Conservation (phyloP, 2,113 vertebrate species). For the Tapirus terrestris region DNA sequence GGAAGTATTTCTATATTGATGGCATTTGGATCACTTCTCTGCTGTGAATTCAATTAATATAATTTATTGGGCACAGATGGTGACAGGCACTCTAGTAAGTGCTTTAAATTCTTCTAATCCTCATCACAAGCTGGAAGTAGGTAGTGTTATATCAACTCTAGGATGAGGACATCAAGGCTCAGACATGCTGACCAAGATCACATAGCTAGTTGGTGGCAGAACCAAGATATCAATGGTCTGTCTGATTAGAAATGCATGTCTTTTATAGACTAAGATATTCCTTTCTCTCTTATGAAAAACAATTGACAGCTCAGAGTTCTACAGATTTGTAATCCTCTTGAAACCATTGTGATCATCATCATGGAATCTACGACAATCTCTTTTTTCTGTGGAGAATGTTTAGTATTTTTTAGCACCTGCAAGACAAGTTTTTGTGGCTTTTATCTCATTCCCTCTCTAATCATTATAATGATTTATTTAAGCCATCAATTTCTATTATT, state of each 20-base stretch:
- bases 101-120: neutral
- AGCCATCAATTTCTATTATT: neutral
- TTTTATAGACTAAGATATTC: no score
- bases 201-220: accelerated
- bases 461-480: neutral
- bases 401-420: no score
- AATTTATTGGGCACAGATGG: neutral
- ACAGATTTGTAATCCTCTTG: neutral
- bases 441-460: no score
- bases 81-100: neutral
- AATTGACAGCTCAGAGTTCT: neutral
- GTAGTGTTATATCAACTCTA: neutral
- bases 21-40: neutral
- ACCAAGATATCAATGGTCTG: neutral
- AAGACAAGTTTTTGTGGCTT: neutral
- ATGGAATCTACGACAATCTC: accelerated
- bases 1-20: neutral
- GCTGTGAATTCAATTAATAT: neutral
- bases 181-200: neutral
- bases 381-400: neutral
- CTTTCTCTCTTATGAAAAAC: neutral
- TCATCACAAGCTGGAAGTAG: neutral
- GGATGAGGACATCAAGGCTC: no score
- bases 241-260: neutral
- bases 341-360: accelerated